Evolutionary conservation across 2,113 vertebrate genomes (phyloP), one percentile per base, ranked within the genome.

Genomic region (Thamnaconus septentrionalis): DNA sequence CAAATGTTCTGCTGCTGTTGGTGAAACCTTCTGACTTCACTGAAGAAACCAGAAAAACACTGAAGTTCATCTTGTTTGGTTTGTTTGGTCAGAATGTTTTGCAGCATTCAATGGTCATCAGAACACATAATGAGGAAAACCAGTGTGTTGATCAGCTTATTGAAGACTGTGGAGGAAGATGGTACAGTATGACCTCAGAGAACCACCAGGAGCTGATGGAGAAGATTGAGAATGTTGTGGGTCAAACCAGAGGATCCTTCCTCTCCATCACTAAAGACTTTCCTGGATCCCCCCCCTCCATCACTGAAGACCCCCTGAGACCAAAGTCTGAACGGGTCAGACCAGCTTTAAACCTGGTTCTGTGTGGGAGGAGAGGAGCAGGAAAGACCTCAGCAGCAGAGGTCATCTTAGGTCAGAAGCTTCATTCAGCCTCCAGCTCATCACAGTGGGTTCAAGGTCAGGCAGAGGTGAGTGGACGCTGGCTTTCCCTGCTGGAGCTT

Each of bases 1-100:
- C 79, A 18, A 79, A 78, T 50, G 45, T 61, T 3, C 3, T 82
- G 5, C 57, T 85, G 60, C 63, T 82, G 7, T 9, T 82, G 8
- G 65, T 76, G 3, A 71, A 71, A 0, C 69, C 75, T 8, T 50
- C 44, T 3, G 48, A 74, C 1, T 85, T 83, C 7, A 73, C 40
- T 5, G 58, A 69, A 0, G 0, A 40, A 3, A 54, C 80, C 57
- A 57, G 52, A 41, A 2, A 47, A 40, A 71, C 4, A 10, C 3
- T 79, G 0, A 18, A 43, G 3, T n/a, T 9, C 0, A 59, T 61
- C 56, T 5, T 74, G 48, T 31, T 31, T 31, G 72, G 54, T 3
- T 45, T 69, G 3, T 81, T 83, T 45, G 68, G 62, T 42, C 11
- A 45, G 52, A 46, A 79, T 5, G 73, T 52, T 18, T 70, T 73